Conservation (phyloP, 2,888 invertebrate species). For the Phaonia tiefii region DNA sequence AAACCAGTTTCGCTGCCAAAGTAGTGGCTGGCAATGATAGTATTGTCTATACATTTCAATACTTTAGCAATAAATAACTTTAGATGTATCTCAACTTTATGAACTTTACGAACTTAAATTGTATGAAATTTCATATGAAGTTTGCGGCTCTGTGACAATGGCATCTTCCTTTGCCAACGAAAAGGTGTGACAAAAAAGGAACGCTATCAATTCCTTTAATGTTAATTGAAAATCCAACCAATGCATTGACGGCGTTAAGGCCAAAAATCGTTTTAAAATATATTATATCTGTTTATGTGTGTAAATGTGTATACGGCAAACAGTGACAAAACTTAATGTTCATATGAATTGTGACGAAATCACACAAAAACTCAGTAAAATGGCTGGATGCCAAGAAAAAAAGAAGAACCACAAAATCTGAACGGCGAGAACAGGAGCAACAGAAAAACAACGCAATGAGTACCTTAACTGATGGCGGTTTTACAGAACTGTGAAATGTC, state of each 20-base stretch:
- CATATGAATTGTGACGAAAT: conserved; percentile 39
- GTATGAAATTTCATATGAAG: conserved; percentile 10
- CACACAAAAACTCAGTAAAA: conserved; percentile 38
- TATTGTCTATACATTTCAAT: too few species aligned
- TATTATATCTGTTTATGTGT: background rate
- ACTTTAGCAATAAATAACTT: too few species aligned
- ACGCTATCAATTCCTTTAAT: background rate
- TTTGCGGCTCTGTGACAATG: conserved; percentile 27
- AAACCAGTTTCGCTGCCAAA: too few species aligned
- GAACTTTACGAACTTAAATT: too few species aligned
- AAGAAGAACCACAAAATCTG: conserved; percentile 56
- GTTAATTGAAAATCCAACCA: conserved; percentile 20
- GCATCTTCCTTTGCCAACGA: conserved; percentile 12
- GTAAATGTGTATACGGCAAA: background rate
- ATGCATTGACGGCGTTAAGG: conserved; percentile 4
- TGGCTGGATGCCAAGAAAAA: conserved; percentile 62
- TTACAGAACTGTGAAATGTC: conserved; percentile 61
- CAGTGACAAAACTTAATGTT: conserved; percentile 48
- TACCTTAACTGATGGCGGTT: conserved; percentile 67
- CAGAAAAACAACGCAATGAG: conserved; percentile 8
- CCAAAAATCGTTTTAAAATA: conserved; percentile 48
- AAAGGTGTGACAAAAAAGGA: background rate
- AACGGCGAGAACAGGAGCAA: conserved; percentile 13
- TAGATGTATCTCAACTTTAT: too few species aligned
- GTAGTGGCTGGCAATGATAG: too few species aligned